A percentile compares a stretch with the other conserved stretches of the same genome.
These are phyloP conservation scores for Enchytraeus crypticus DNA, from an alignment of 2,888 invertebrate genomes.

Conservation along the genomic window DNA sequence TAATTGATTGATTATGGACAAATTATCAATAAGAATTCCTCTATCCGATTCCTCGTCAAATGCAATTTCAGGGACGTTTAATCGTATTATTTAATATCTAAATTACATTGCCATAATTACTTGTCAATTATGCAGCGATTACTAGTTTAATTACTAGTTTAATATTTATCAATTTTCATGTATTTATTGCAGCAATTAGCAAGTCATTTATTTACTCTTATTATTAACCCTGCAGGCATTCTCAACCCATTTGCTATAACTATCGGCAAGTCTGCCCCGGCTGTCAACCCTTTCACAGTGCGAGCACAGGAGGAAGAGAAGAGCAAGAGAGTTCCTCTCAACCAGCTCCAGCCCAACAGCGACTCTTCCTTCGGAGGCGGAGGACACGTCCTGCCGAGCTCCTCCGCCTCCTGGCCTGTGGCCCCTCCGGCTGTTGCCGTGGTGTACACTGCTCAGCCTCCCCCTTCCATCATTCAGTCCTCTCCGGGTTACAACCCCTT, in stretches of 20 bases:
- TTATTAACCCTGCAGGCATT: not conserved
- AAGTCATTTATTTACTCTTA: no score
- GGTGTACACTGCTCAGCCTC: slow-evolving; percentile 8
- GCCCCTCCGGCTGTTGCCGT: slow-evolving; percentile 5
- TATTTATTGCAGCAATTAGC: no score
- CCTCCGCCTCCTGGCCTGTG: not conserved
- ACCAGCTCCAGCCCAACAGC: slow-evolving; percentile 9
- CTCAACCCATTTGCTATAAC: slow-evolving; percentile 13
- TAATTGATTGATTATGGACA: no score
- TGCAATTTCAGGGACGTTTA: no score
- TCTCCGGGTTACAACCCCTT: slow-evolving; percentile 15
- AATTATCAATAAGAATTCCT: no score
- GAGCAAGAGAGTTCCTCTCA: slow-evolving; percentile 13
- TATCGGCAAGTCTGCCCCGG: not conserved
- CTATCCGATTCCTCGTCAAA: no score
- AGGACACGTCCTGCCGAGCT: not conserved
- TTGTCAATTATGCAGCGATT: no score
- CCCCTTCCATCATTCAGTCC: no score
- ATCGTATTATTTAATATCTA: no score
- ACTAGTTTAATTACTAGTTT: no score
- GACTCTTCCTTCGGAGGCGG: slow-evolving; percentile 1
- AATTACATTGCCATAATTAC: no score
- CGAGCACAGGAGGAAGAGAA: slow-evolving; percentile 11
- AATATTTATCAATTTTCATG: no score
- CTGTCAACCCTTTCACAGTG: slow-evolving; percentile 10